Evolutionary conservation across 2,888 invertebrate species (phyloP), one percentile per base, ranked within the genome.

Genomic region (Temnothorax unifasciatus): DNA sequence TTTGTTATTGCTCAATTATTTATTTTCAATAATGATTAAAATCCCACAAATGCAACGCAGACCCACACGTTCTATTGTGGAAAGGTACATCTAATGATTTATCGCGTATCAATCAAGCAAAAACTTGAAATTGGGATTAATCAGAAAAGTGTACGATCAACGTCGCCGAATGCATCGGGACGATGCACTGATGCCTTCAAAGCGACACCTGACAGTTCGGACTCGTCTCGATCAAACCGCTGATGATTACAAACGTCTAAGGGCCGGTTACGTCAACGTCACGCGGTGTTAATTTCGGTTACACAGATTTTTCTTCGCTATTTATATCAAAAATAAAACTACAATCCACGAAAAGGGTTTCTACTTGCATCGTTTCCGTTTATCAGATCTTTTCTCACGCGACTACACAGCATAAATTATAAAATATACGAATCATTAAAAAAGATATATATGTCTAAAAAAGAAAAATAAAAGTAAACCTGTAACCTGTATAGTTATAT

Each of bases 171-270:
- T 59, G 41, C 29, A 47, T 34, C 38, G 21, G 54, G 29, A 74
- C 73, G 57, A 63, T 25, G 59, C 15, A 21, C 21, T 4, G 69
- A 71, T 25, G 74, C 47, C 21, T 50, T 50, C 75, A 21, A 75
- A 29, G 50, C 50, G 25, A 66, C 50, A 76, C 38, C 50, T 66
- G 61, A 61, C 74, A 74, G 25, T 25, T 73, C 54, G 21, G 47
- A 73, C 21, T 64, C 47, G n/a, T 75, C 47, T 63, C 66, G 75
- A 66, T 50, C 50, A 38, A 75, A 29, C 15, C 29, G 8, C n/a
- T 15, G 21, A 59, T 75, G 64, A 64, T 64, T 66, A 47, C 21
- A 21, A 3, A 8, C 11, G 34, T 25, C 21, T 44, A 21, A 34
- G 29, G 29, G 47, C 21, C 63, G 4, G 18, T 47, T 18, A 18